Conservation (phyloP, 2,113 vertebrate genomes). For the Misgurnus anguillicaudatus region DNA sequence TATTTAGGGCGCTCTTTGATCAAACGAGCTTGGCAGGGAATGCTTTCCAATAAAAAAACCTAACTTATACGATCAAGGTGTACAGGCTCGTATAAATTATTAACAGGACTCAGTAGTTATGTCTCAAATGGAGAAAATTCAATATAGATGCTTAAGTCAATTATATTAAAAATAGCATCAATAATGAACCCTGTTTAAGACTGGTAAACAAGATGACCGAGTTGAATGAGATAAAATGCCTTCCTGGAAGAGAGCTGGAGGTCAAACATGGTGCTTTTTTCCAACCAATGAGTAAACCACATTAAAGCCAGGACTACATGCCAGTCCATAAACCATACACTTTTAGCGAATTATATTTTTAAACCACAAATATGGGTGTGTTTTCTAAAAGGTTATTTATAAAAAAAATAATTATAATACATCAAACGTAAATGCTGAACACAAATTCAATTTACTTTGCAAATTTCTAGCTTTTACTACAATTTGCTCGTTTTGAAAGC, state of each 20-base stretch:
- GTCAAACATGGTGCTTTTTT: constrained; percentile 71
- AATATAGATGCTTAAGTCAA: constrained; percentile 2
- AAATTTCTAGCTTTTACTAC: no score
- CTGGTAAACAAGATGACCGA: neutral
- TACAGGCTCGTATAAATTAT: neutral
- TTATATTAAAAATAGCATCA: neutral
- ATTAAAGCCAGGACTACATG: constrained; percentile 45
- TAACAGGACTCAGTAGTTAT: neutral
- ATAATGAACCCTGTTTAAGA: neutral
- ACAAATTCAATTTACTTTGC: neutral
- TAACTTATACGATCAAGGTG: constrained; percentile 34
- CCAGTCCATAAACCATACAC: constrained; percentile 43
- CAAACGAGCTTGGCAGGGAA: constrained; percentile 7
- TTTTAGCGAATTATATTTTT: neutral
- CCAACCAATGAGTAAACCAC: constrained; percentile 53
- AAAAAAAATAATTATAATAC: neutral
- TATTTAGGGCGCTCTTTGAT: constrained; percentile 42
- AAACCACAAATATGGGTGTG: neutral
- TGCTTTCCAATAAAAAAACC: constrained; percentile 20
- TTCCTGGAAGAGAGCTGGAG: constrained; percentile 28
- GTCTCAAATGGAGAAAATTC: neutral
- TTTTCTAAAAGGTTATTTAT: no score
- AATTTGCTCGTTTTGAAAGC: no score
- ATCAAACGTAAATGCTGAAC: neutral
- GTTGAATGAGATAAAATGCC: neutral